phyloP scores from a whole-genome alignment of 2,113 vertebrate species.

The Agelaius phoeniceus region DNA sequence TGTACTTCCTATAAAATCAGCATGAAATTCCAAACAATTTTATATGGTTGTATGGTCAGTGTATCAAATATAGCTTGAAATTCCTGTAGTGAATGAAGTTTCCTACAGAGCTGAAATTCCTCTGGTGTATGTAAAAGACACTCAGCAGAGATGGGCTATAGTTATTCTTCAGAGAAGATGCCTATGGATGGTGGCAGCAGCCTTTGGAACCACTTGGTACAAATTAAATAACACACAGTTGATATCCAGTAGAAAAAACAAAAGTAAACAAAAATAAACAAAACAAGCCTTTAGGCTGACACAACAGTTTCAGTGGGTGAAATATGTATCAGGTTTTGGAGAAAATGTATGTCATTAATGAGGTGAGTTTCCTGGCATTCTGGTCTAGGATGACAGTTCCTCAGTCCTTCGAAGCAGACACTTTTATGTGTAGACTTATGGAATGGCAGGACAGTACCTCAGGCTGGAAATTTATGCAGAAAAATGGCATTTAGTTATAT shows the following conservation, averaged over 20 bases:
- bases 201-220: not conserved
- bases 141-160: not conserved
- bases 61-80: conserved; percentile 48
- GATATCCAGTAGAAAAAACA: not conserved
- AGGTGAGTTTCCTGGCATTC: not conserved
- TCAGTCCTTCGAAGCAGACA: not conserved
- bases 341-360: not conserved
- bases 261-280: not conserved
- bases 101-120: not conserved
- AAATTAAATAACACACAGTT: not conserved
- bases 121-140: not conserved
- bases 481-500: not conserved
- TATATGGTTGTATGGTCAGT: conserved; percentile 41
- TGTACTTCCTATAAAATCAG: conserved; percentile 62
- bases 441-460: not conserved
- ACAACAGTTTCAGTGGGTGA: not conserved
- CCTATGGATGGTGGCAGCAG: not conserved
- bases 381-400: not conserved
- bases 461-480: not conserved
- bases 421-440: not conserved
- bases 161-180: not conserved
- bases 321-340: not conserved
- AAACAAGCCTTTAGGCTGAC: not conserved
- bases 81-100: not conserved
- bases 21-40: conserved; percentile 63